phyloP scores from a whole-genome alignment of 2,113 vertebrate genomes.

The Ciconia maguari region DNA sequence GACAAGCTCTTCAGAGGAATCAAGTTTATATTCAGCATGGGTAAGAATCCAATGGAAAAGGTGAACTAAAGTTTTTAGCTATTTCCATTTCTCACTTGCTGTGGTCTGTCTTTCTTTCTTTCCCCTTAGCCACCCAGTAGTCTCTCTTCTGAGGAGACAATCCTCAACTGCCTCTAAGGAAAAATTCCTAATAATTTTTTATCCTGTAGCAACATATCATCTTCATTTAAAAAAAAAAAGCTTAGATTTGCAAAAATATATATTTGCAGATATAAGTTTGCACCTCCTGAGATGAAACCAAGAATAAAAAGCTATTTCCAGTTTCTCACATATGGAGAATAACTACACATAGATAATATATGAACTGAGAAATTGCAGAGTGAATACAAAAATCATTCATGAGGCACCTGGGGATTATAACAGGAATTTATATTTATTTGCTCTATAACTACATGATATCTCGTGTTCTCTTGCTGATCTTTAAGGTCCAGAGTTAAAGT shows the following conservation, averaged over 20 bases:
- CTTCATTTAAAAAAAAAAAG: neutral
- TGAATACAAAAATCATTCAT: conserved; percentile 29
- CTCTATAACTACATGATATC: neutral
- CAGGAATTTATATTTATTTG: conserved; percentile 17
- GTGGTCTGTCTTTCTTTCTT: conserved; percentile 49
- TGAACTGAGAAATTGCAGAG: conserved; percentile 22
- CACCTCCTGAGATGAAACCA: neutral
- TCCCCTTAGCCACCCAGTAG: neutral
- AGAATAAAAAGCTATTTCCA: conserved; percentile 19
- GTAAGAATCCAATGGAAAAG: neutral
- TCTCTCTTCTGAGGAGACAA: neutral
- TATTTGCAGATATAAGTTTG: conserved; percentile 40
- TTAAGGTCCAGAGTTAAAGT: neutral
- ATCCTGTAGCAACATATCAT: neutral
- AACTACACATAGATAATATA: conserved; percentile 18
- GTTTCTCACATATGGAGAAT: neutral
- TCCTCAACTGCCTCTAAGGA: neutral
- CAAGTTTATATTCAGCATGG: neutral
- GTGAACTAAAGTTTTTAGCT: conserved; percentile 36
- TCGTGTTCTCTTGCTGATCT: neutral
- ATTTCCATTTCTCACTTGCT: conserved; percentile 38
- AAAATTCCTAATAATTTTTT: conserved; percentile 12
- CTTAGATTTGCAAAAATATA: neutral
- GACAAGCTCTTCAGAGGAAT: neutral
- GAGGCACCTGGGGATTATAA: neutral